Conservation (phyloP, 2,888 invertebrate genomes). For the Pardosa pseudoannulata region DNA sequence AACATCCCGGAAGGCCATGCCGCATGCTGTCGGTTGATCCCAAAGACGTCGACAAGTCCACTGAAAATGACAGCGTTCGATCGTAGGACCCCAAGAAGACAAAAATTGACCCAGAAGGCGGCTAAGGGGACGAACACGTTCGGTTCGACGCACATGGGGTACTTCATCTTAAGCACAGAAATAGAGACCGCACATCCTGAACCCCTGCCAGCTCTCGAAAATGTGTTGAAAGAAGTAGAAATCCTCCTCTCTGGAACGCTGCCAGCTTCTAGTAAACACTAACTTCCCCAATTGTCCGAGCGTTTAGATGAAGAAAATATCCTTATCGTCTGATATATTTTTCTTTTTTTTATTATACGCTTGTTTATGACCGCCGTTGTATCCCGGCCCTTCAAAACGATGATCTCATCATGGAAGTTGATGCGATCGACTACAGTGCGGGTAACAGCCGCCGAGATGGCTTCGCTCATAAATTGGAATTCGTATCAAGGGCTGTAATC, state of each 20-base stretch:
- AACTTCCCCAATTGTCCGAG: not conserved
- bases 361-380: no score
- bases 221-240: not conserved
- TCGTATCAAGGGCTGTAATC: no score
- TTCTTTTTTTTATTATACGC: no score
- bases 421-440: no score
- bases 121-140: conserved; percentile 61
- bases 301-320: not conserved
- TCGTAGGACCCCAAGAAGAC: conserved; percentile 69
- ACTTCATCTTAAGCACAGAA: not conserved
- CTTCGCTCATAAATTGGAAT: no score
- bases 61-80: conserved; percentile 69
- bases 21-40: conserved; percentile 63
- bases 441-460: no score
- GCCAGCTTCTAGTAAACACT: not conserved
- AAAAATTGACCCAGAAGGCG: conserved; percentile 72
- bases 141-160: not conserved
- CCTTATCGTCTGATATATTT: not conserved
- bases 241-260: not conserved
- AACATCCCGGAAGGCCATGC: conserved; percentile 73
- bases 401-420: no score
- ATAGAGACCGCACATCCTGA: not conserved
- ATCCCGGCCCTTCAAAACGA: no score
- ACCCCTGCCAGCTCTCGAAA: not conserved
- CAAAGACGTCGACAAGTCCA: conserved; percentile 59